Percentiles rank a stretch among this genome's conserved stretches.
These are phyloP conservation scores for Ennomos erosarius DNA, from an alignment of 2,888 invertebrate genomes.

Conservation along the genomic window DNA sequence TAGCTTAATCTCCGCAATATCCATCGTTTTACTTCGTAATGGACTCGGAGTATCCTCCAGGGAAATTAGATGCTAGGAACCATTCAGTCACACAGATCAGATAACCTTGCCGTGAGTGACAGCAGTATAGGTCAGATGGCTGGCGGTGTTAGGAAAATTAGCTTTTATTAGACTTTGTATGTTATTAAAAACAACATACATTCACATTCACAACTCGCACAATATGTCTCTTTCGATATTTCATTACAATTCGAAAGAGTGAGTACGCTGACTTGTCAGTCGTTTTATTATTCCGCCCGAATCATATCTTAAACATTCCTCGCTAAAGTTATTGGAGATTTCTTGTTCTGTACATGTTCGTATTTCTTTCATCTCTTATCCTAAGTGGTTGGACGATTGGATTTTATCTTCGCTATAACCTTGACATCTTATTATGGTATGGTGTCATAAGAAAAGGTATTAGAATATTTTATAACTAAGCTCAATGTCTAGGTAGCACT, in stretches of 20 bases:
- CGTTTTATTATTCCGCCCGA: too few species aligned
- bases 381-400: too few species aligned
- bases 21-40: constrained; percentile 19
- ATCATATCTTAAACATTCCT: too few species aligned
- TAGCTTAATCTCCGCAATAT: constrained; percentile 7
- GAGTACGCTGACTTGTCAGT: too few species aligned
- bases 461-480: not conserved
- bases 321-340: too few species aligned
- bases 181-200: not conserved
- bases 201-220: too few species aligned
- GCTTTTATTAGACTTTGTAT: not conserved
- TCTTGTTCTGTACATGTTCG: too few species aligned
- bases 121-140: not conserved
- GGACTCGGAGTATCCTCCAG: constrained; percentile 10
- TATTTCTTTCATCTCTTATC: too few species aligned
- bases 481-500: not conserved
- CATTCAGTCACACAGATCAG: not conserved
- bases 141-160: not conserved
- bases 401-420: too few species aligned
- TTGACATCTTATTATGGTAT: not conserved
- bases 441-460: not conserved
- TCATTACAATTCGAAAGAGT: too few species aligned
- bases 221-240: too few species aligned
- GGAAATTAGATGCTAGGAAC: constrained; percentile 16
- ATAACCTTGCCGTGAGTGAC: not conserved